Evolutionary conservation across 2,113 vertebrate species (phyloP), one percentile per base, ranked within the genome.

Genomic region (Desmodus rotundus): DNA sequence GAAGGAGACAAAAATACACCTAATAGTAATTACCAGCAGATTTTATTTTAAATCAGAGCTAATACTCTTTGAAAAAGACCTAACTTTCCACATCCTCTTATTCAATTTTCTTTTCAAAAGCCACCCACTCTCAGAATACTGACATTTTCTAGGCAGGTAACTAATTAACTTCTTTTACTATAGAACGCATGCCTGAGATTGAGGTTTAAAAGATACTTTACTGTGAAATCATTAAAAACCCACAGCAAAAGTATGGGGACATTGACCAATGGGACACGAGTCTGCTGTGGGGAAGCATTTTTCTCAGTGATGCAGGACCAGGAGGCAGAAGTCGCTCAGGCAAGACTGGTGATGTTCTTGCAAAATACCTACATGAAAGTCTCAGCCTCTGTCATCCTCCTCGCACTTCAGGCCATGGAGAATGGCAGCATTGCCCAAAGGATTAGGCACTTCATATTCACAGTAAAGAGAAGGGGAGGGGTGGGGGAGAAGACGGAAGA

Each of bases 1-100:
- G 31, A 81, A 76, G 3, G 41, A 65, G 12, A 88, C 24, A 74
- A 87, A 91, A 56, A 28, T 36, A 50, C 1, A 33, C 19, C 8
- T 26, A 77, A 12, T 80, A 80, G 41, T 43, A 52, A 77, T 89
- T 82, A 85, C 17, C 28, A 85, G 33, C 26, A 77, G 15, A 41
- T 82, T 89, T 96, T 72, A 91, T 91, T 89, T 95, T 65, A 89
- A 93, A 91, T 87, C 52, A 26, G 28, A 82, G n/a, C 19, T 87
- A 84, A 85, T 70, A 89, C 8, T 96, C 33, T 63, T 3, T 11
- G 26, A 89, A 81, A 19, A 72, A 88, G 13, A 73, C 47, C 61
- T 56, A 87, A 28, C 13, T 7, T 95, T 92, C 56, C 20, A 50
- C n/a, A 94, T 7, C 12, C 38, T 24, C 15, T 67, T 78, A 90